Evolutionary conservation across 2,113 vertebrate genomes (phyloP).

Genomic region (Andinoacara biseriatus): DNA sequence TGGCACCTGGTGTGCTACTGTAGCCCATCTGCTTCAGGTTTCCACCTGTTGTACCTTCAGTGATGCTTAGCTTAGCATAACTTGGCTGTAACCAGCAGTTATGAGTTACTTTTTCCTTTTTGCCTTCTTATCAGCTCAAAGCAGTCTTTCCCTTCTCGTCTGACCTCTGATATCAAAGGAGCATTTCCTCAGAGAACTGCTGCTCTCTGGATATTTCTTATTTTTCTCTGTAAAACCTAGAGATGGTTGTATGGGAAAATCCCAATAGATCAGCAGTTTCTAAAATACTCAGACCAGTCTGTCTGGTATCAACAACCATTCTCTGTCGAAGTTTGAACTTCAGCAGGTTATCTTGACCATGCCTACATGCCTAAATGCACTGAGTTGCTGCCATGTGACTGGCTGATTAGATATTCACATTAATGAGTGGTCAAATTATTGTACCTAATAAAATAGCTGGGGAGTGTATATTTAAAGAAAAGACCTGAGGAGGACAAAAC

Average conservation of each 20-base stretch:
- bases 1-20: not conserved
- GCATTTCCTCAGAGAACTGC: not conserved
- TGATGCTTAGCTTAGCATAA: no score
- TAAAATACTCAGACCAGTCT: not conserved
- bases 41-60: no score
- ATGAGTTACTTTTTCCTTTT: not conserved
- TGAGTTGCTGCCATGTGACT: not conserved
- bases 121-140: not conserved
- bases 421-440: not conserved
- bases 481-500: not conserved
- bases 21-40: not conserved
- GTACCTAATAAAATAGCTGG: not conserved
- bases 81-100: not conserved
- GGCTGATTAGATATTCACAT: not conserved
- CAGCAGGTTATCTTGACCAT: no score
- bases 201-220: not conserved
- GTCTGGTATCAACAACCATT: not conserved
- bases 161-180: not conserved
- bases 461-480: not conserved
- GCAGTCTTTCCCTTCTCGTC: not conserved
- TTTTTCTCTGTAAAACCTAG: not conserved
- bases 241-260: not conserved
- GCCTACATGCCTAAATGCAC: not conserved
- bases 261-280: not conserved
- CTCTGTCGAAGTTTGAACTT: no score